Conservation (phyloP, 2,113 vertebrate genomes). For the Rostratula benghalensis region DNA sequence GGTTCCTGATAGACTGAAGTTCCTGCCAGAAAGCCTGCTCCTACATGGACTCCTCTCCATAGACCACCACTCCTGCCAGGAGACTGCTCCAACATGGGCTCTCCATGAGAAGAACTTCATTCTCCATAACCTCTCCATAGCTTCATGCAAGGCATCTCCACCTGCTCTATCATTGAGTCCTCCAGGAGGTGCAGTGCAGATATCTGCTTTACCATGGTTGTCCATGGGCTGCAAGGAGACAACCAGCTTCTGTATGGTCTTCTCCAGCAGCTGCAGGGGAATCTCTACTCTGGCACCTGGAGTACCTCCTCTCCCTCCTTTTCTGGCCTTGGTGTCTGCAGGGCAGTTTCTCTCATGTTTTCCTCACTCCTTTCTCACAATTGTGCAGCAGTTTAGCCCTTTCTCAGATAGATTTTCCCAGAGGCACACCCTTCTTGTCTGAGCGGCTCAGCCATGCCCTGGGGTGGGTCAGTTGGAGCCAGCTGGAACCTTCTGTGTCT, state of each 20-base stretch:
- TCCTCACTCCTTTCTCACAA: neutral
- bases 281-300: neutral
- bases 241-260: neutral
- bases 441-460: neutral
- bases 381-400: neutral
- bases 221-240: neutral
- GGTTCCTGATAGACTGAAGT: fast-evolving
- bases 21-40: neutral
- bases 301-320: neutral
- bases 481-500: fast-evolving
- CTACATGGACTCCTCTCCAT: fast-evolving
- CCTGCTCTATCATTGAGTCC: neutral
- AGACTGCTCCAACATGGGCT: neutral
- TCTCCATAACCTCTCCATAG: neutral
- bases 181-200: neutral
- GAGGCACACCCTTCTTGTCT: neutral
- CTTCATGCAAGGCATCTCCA: neutral
- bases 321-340: neutral
- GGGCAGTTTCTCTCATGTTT: neutral
- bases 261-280: neutral
- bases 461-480: neutral
- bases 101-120: neutral
- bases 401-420: neutral
- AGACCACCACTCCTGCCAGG: neutral
- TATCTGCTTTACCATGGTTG: fast-evolving